Conservation (phyloP, 2,797 vertebrate species). For the Mustela erminea region DNA sequence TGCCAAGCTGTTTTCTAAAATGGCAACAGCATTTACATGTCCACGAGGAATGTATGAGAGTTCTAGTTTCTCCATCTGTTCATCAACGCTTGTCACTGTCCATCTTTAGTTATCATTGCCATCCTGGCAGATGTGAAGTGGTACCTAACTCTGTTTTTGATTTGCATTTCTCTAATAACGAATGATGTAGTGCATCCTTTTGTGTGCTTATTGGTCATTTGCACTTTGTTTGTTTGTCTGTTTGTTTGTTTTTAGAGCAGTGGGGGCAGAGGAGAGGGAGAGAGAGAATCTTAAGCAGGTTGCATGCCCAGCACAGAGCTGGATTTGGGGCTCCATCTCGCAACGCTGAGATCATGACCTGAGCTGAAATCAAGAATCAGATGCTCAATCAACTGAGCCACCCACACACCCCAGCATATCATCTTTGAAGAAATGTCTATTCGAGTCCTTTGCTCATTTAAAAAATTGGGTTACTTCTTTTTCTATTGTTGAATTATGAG, state of each 20-base stretch:
- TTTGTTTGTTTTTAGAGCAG: background rate
- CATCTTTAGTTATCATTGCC: background rate
- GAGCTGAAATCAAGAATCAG: background rate
- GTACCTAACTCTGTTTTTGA: background rate
- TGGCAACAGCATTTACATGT: background rate
- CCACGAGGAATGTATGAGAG: background rate
- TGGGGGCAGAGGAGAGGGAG: background rate
- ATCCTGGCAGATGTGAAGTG: background rate
- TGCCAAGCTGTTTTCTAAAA: background rate
- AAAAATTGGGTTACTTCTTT: background rate
- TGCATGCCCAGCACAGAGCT: background rate
- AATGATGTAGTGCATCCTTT: background rate
- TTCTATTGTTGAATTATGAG: constrained; percentile 32
- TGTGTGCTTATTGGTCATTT: background rate
- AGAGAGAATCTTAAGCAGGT: background rate
- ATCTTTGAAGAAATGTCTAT: background rate
- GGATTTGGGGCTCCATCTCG: accelerated
- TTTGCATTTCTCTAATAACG: constrained; percentile 21
- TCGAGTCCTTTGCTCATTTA: background rate
- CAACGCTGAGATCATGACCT: background rate
- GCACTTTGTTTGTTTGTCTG: background rate
- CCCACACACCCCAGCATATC: background rate
- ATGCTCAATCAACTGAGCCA: background rate
- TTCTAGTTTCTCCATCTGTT: background rate
- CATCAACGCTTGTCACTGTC: background rate